phyloP scores from a whole-genome alignment of 2,888 invertebrate species.

The Tuberolachnus salignus region DNA sequence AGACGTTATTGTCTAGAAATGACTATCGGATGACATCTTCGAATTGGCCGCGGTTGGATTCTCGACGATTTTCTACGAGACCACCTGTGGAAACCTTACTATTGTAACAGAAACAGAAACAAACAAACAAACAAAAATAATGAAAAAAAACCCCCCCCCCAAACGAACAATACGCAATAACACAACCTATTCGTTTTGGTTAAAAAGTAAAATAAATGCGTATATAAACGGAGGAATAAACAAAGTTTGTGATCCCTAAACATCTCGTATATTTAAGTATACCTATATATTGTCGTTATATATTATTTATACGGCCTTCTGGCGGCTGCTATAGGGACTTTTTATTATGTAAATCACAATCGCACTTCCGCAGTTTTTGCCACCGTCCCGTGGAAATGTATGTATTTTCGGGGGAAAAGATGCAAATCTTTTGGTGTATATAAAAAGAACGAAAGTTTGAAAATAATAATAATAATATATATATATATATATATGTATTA shows the following conservation, averaged over 20 bases:
- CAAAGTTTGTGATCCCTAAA: conserved; percentile 22
- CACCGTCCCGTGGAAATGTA: conserved; percentile 15
- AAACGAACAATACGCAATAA: no score
- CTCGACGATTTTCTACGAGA: no score
- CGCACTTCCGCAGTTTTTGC: conserved; percentile 13
- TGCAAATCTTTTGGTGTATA: conserved; percentile 13
- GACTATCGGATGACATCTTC: no score
- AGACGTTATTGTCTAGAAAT: no score
- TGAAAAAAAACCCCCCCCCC: no score
- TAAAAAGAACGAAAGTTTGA: conserved; percentile 37
- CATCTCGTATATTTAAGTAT: background rate
- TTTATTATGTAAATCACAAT: conserved; percentile 23
- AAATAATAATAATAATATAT: background rate
- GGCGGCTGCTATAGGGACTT: conserved; percentile 6
- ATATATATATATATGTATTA: background rate
- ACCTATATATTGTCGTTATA: background rate
- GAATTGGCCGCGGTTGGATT: no score
- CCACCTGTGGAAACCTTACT: no score
- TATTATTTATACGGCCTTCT: background rate
- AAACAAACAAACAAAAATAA: no score
- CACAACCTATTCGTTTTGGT: no score
- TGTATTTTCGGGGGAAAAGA: background rate
- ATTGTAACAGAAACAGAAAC: no score
- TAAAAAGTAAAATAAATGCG: no score
- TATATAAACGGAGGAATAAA: background rate